Evolutionary conservation across 2,797 vertebrate species (phyloP).

Genomic region (Agapornis canus): DNA sequence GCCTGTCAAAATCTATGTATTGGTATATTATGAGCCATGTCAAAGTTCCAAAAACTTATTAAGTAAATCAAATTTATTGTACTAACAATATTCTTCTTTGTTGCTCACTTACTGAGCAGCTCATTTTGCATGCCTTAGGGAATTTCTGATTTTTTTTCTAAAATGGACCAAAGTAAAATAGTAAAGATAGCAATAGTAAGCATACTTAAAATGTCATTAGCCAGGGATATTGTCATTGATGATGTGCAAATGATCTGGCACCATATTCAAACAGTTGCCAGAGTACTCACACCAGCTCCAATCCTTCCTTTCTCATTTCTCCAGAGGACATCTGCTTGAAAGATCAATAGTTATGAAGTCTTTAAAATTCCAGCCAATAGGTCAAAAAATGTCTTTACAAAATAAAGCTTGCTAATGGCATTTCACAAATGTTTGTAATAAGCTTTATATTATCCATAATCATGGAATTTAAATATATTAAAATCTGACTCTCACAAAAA

Average conservation of each 20-base stretch:
- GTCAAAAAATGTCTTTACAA: not conserved
- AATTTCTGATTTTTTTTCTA: not conserved
- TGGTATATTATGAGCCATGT: not conserved
- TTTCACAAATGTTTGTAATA: not conserved
- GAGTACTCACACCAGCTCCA: not conserved
- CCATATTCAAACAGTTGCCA: not conserved
- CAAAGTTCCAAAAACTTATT: not conserved
- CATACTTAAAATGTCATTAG: not conserved
- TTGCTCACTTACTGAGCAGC: not conserved
- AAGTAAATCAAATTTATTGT: not conserved
- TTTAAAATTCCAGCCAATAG: not conserved
- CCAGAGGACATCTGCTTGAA: not conserved
- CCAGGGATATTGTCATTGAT: not conserved
- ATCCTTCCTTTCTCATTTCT: constrained; percentile 17
- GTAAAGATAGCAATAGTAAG: not conserved
- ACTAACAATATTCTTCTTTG: not conserved
- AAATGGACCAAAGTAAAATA: not conserved
- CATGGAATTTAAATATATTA: not conserved
- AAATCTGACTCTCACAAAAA: not conserved
- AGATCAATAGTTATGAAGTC: not conserved
- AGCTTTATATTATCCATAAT: not conserved
- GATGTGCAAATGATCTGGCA: not conserved
- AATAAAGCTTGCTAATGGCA: not conserved
- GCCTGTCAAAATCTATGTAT: not conserved
- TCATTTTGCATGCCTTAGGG: not conserved